Evolutionary conservation across 2,888 invertebrate species (phyloP), one percentile per base, ranked within the genome.

Genomic region (Elgonia sp.): DNA sequence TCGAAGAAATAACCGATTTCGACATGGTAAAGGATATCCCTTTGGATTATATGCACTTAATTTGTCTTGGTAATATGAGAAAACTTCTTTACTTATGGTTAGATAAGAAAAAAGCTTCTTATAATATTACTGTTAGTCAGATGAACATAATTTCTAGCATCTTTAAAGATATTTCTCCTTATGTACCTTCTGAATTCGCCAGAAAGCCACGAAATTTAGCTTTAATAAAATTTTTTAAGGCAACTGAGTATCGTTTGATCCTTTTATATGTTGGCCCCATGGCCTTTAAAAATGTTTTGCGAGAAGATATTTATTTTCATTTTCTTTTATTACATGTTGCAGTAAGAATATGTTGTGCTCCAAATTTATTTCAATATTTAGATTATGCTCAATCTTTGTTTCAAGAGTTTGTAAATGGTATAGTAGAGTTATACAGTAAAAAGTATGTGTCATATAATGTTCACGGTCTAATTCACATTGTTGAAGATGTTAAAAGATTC

Each of bases 41-140:
- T n/a, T 63, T 90, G 16, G 91, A 91, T 40, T 69, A 60, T n/a
- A 69, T 80, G 69, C 80, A 80, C 40, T 55, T 80, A 14, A 21
- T 80, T 16, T 72, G 37, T 46, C 18, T 69, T 20, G 46, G 46
- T 20, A 21, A 46, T 46, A n/a, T 46, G 3, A n/a, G 21, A 8
- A 42, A 69, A 21, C 4, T 69, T 12, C 20, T 69, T n/a, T 46
- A 42, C 18, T 20, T 69, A 20, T 69, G 67, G 46, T 46, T 69
- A 46, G 21, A 20, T 20, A 46, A 10, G 7, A 62, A 29, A 29
- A 62, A 62, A 62, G 62, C 62, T 14, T 29, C 12, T 10, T 62
- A 62, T 62, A 62, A 62, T 29, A 12, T 62, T 5, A 62, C 9
- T 62, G 20, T 62, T 16, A 16, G 18, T 14, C 62, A 62, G 21